Base-by-base conservation (phyloP, 35 echinoderm and acorn worm species). In the Diadema setosum region DNA sequence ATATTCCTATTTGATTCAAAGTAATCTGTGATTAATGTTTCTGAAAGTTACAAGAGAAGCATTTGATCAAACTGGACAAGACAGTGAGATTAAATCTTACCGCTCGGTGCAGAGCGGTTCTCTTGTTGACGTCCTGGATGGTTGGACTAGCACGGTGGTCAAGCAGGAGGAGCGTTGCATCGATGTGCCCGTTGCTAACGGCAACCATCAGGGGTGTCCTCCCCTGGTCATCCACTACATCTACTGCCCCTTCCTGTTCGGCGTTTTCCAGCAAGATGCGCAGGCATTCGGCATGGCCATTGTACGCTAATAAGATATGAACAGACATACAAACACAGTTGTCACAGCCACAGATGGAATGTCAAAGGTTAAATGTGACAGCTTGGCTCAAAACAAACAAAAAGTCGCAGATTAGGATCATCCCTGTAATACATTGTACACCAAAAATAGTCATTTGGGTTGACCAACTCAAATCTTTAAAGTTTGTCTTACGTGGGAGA, bases 121-220 rank as follows among this genome's bases (percentile, higher is more conserved):
- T 89, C 14, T 92, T 86, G 37, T 99, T 86, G 52, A 99, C 91
- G 75, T 99, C 96, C 39, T 88, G 81, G 31, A 89, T 85, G 58
- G 87, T 92, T 1, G 94, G 45, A 74, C 85, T 95, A 46, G 96
- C 85, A 39, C 93, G 82, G 81, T 94, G 93, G 24, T 88, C 82
- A 36, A 99, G 75, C 5, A 99, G 89, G 18, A 99, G 80, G n/a
- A 99, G 73, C 17, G 93, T 94, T 12, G 92, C 90, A 87, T 99
- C 96, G 20, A 94, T 99, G 42, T 99, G 96, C 33, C 96, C 92
- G 50, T 99, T 99, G 31, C 93, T 94, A 81, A 99, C 96, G 23
- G 96, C 93, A 18, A 99, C 89, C 96, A 99, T 99, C 15, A 99
- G 87, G 3, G 96, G 96, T 5, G 92, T 94, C 18, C 96, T 80